Conservation (phyloP, 2,888 invertebrate species). For the Cephonodes hylas region DNA sequence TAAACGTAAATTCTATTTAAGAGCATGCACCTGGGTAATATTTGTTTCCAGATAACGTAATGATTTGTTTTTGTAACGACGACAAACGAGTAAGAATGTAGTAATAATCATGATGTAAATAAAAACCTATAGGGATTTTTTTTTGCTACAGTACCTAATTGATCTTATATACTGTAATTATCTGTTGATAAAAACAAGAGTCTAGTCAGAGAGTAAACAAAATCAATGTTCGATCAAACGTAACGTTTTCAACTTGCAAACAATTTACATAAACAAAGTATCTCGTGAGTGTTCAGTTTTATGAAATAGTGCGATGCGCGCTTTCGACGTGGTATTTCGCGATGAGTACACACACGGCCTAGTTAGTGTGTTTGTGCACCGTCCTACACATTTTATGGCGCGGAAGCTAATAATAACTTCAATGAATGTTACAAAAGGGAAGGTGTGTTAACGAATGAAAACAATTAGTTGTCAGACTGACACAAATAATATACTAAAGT, state of each 20-base stretch:
- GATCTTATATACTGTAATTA: too few relatives aligned
- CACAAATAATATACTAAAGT: background rate
- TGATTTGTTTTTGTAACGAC: too few relatives aligned
- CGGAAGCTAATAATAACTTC: constrained; percentile 4
- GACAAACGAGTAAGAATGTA: too few relatives aligned
- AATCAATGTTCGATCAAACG: background rate
- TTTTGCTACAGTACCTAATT: too few relatives aligned
- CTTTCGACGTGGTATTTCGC: background rate
- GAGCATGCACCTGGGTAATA: background rate
- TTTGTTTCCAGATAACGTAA: background rate
- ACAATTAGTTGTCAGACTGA: background rate
- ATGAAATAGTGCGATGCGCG: background rate
- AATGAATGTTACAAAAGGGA: background rate
- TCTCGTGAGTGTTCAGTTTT: background rate
- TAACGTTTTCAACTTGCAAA: background rate
- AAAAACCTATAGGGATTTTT: too few relatives aligned
- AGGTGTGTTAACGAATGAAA: background rate
- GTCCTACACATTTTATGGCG: constrained; percentile 2
- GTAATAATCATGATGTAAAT: too few relatives aligned
- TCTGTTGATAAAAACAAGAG: background rate
- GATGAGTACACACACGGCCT: constrained; percentile 8
- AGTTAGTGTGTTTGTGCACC: constrained; percentile 1
- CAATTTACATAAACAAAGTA: background rate
- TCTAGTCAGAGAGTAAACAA: background rate
- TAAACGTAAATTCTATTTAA: background rate